Base-by-base conservation (phyloP, 2,113 vertebrate species). In the Ancistrus triradiatus region DNA sequence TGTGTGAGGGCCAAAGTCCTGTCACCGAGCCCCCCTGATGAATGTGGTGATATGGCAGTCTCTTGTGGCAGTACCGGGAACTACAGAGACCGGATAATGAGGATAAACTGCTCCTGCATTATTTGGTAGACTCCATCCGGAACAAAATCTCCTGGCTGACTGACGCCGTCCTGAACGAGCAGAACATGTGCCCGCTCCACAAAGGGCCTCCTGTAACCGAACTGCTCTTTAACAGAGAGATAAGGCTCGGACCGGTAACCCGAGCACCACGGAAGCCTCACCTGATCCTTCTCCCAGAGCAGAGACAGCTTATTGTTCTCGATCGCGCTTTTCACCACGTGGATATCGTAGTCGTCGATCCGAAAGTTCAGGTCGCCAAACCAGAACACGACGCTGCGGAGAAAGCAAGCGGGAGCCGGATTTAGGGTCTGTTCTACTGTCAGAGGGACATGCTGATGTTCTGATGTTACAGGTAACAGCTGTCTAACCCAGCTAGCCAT, bases 271-370 rank as follows among this genome's bases (percentile, higher is more conserved):
- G 7, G 35, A 37, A 25, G 43, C 11, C 84, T 82, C 77, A 98
- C 96, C 95, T 99, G 95, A 82, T 99, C 96, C 77, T 95, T 93
- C 75, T 96, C 96, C 94, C 91, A 98, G 69, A 99, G 92, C 62
- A 95, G 83, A 68, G 90, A 86, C 35, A 99, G 84, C 68, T 92
- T 94, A 63, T 89, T 90, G 78, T 86, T 95, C 76, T 97, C 95
- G 0, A 99, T 92, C 68, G 96, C 92, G 1, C 91, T 91, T 81
- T 98, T 98, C 81, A 98, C 94, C 63, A 95, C 97, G 49, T 95
- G 93, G 64, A 93, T 91, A 72, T 98, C 95, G 0, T 95, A 91
- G 75, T 92, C 95, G 67, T 98, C 96, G 0, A 99, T 98, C 11
- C 95, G 93, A 77, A 98, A 99, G 76, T 99, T 99, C 73, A 99